These are phyloP conservation scores for Dione juno DNA, from an alignment of 2,888 invertebrate species.

Conservation along the genomic window DNA sequence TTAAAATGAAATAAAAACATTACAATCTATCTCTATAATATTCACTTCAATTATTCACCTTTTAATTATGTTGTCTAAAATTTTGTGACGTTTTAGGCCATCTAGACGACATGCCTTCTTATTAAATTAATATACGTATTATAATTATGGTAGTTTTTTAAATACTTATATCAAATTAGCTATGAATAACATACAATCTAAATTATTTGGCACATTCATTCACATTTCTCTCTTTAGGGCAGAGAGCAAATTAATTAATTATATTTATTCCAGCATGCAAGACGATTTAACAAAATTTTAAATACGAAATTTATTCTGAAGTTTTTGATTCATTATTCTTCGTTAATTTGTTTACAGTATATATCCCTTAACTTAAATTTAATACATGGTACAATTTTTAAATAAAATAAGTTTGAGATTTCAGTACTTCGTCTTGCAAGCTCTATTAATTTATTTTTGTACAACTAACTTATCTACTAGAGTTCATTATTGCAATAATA, in stretches of 20 bases:
- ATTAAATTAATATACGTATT: background rate
- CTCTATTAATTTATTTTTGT: background rate
- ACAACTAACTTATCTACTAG: background rate
- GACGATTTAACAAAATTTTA: background rate
- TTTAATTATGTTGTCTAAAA: constrained; percentile 5
- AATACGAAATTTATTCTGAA: background rate
- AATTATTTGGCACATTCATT: constrained; percentile 68
- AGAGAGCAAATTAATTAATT: constrained; percentile 30
- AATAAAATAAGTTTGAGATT: background rate
- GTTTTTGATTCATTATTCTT: no score
- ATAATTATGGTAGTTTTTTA: background rate
- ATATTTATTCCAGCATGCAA: constrained; percentile 21
- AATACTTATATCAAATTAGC: constrained; percentile 38
- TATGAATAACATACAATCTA: constrained; percentile 45
- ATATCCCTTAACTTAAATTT: no score
- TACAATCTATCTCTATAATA: background rate
- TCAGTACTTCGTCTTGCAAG: background rate
- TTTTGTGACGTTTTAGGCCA: constrained; percentile 3
- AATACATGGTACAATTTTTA: background rate
- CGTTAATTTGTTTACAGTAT: no score
- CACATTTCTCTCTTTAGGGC: constrained; percentile 54
- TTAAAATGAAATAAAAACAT: background rate
- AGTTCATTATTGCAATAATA: background rate
- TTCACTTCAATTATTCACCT: background rate
- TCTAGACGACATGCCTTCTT: constrained; percentile 8